phyloP scores from a whole-genome alignment of 1,140 invertebrate species.

The Drosophila virilis region DNA sequence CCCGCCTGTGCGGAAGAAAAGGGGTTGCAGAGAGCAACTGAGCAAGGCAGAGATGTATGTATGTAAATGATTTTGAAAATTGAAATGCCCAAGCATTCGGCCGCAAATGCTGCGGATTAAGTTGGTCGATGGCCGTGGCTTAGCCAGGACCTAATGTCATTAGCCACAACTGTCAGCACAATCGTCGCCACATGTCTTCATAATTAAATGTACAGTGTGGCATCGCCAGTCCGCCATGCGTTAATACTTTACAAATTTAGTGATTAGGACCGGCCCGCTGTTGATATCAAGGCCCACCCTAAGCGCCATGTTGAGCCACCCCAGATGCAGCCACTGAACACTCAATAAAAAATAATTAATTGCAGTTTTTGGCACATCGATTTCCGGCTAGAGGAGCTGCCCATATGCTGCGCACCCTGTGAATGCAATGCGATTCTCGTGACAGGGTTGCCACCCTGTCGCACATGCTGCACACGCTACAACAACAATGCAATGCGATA shows the following conservation, averaged over 20 bases:
- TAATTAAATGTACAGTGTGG: slow-evolving; percentile 71
- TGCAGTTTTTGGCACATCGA: slow-evolving; percentile 68
- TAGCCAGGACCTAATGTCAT: slow-evolving; percentile 59
- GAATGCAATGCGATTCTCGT: background rate
- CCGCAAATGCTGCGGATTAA: slow-evolving; percentile 72
- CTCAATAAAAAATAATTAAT: slow-evolving; percentile 82
- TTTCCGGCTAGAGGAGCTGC: slow-evolving; percentile 28
- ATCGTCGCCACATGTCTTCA: slow-evolving; percentile 73
- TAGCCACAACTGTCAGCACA: slow-evolving; percentile 75
- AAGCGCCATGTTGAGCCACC: background rate
- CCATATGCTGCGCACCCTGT: slow-evolving; percentile 70
- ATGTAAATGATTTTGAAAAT: slow-evolving; percentile 23
- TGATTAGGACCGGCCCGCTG: slow-evolving; percentile 49
- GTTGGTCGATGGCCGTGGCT: slow-evolving; percentile 42
- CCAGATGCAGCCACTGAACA: slow-evolving; percentile 37
- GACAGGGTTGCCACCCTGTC: slow-evolving; percentile 33
- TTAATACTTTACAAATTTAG: slow-evolving; percentile 77
- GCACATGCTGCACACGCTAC: slow-evolving; percentile 23
- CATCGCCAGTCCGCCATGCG: slow-evolving; percentile 33
- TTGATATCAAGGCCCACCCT: background rate
- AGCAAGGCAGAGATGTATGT: background rate
- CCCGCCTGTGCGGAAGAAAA: slow-evolving; percentile 17
- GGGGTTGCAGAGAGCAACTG: slow-evolving; percentile 9
- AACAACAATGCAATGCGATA: slow-evolving; percentile 10
- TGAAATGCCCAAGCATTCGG: slow-evolving; percentile 48